These are phyloP conservation scores for Ictidomys tridecemlineatus DNA, from an alignment of 2,113 vertebrate genomes.

Conservation along the genomic window DNA sequence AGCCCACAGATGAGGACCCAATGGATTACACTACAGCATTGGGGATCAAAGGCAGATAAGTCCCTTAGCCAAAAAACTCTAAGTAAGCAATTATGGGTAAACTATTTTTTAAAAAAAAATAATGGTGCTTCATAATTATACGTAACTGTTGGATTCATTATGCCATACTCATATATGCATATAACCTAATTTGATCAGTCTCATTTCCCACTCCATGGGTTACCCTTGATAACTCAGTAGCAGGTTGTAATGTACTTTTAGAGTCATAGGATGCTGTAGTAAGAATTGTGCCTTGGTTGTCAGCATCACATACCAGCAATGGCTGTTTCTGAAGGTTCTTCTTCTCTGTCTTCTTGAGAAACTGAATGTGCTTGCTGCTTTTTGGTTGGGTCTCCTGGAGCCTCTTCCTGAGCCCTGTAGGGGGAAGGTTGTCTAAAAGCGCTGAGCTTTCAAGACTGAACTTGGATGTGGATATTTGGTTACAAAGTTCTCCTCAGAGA, in stretches of 20 bases:
- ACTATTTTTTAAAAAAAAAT: too few species aligned
- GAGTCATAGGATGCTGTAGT: neutral
- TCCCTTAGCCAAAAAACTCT: neutral
- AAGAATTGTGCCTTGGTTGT: too few species aligned
- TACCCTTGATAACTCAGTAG: neutral
- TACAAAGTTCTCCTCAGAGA: neutral
- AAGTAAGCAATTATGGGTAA: neutral
- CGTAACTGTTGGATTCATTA: too few species aligned
- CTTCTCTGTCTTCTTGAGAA: neutral
- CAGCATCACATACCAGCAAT: too few species aligned
- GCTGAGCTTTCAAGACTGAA: neutral
- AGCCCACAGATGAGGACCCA: neutral
- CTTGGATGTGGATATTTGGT: too few species aligned
- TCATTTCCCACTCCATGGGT: too few species aligned
- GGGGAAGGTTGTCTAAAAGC: neutral
- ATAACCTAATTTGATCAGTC: too few species aligned
- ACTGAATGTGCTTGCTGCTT: neutral
- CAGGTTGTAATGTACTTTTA: neutral
- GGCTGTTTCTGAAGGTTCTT: neutral
- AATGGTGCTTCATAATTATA: too few species aligned
- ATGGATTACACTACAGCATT: too few species aligned
- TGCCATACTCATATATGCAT: too few species aligned
- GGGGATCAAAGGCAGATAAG: neutral
- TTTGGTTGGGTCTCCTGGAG: neutral
- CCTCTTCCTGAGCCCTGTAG: neutral